Conservation (phyloP, 2,797 vertebrate genomes). For the Galaxias olidus region DNA sequence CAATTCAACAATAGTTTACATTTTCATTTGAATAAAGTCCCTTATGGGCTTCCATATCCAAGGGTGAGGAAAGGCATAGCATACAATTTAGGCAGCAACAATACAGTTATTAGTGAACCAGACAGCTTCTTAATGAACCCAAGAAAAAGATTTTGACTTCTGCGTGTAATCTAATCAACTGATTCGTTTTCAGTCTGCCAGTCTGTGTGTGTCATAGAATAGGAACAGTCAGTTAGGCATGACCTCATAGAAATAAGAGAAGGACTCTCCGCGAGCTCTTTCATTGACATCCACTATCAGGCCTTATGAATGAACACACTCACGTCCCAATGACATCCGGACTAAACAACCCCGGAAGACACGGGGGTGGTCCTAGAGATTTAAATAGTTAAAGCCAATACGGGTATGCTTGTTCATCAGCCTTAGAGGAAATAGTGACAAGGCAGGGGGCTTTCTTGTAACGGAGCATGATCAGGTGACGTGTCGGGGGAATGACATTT, state of each 20-base stretch:
- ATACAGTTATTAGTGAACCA: too few relatives aligned
- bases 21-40: too few relatives aligned
- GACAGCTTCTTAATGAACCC: too few relatives aligned
- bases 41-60: too few relatives aligned
- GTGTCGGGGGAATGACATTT: conserved; percentile 48
- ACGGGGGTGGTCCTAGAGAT: neutral
- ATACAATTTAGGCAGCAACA: too few relatives aligned
- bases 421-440: conserved; percentile 35
- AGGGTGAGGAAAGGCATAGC: too few relatives aligned
- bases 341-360: conserved; percentile 38
- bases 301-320: conserved; percentile 69
- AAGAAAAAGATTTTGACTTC: too few relatives aligned
- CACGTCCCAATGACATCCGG: conserved; percentile 50
- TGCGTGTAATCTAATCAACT: too few relatives aligned
- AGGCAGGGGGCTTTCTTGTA: conserved; percentile 49
- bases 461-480: conserved; percentile 60
- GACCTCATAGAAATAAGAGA: conserved; percentile 63
- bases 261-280: conserved; percentile 61
- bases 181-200: too few relatives aligned
- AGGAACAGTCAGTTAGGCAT: conserved; percentile 20
- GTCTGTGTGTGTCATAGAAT: neutral
- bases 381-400: conserved; percentile 24
- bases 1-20: too few relatives aligned
- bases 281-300: conserved; percentile 53
- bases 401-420: conserved; percentile 51